Base-by-base conservation (phyloP, 2,888 invertebrate genomes). In the Hemicrepidius hirtus region DNA sequence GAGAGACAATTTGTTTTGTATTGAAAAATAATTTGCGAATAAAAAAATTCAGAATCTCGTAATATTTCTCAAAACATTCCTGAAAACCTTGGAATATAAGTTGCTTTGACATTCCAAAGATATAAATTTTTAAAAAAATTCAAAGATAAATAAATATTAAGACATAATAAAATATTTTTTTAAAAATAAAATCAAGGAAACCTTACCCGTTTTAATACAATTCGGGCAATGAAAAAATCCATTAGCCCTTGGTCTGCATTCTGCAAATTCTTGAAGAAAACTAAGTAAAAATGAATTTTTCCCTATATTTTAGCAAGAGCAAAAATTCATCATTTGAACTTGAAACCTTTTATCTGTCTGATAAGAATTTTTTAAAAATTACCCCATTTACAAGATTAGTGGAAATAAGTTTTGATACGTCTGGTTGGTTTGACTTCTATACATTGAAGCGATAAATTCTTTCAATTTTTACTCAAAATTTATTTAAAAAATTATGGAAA, bases 341-440 rank as follows among this genome's bases (percentile, higher is more conserved):
- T 84, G 82, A 82, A 80, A 82, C 83, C 78, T 76, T 77, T 82
- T 83, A 83, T 82, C 83, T 75, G 67, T 75, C 79, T 81, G 82
- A 81, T 78, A 75, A 74, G 66, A 44, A 44, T 55, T 78, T 76
- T 24, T 76, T 76, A 77, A 81, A 82, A 82, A 79, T 77, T 77
- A 77, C 81, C 82, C 82, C 76, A 75, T 80, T 81, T 80, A 73
- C 70, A 72, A 77, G 78, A 81, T 81, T 80, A 80, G 78, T 46
- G 68, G 80, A 80, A 80, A 64, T 72, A 62, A 79, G 78, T 80
- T 80, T 80, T 75, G 82, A 82, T 80, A 77, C 66, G 59, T 50
- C 37, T 21, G 13, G 20, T 62, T 37, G 12, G 53, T 46, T 21
- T 28, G 16, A 35, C 37, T 62, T 57, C 13, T 28, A 40, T 59